Conservation (phyloP, 2,113 vertebrate genomes). For the Hoplias malabaricus region DNA sequence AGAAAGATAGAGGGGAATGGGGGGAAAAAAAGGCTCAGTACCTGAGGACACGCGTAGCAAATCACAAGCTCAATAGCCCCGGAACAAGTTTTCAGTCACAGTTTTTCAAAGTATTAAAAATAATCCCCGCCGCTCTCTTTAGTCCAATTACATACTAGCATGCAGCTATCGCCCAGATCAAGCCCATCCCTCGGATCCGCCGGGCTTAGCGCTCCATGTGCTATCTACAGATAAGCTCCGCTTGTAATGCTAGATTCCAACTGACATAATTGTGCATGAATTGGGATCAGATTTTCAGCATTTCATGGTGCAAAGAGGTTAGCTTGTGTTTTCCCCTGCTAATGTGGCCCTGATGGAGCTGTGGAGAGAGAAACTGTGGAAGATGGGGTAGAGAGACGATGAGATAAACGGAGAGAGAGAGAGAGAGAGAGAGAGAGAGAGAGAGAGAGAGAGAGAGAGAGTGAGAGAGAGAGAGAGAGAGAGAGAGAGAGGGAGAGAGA, state of each 20-base stretch:
- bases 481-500: conserved; percentile 54
- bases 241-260: conserved; percentile 75
- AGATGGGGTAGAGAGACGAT: conserved; percentile 56
- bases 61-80: conserved; percentile 72
- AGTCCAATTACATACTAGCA: conserved; percentile 82
- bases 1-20: conserved; percentile 15
- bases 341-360: conserved; percentile 67
- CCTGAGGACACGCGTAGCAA: conserved; percentile 68
- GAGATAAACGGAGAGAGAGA: conserved; percentile 46
- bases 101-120: conserved; percentile 70
- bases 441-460: conserved; percentile 49
- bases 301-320: conserved; percentile 75
- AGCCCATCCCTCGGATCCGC: conserved; percentile 66
- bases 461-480: conserved; percentile 46
- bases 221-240: conserved; percentile 79
- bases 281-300: conserved; percentile 78
- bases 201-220: conserved; percentile 77
- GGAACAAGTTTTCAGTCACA: conserved; percentile 69
- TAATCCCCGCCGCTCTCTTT: conserved; percentile 78
- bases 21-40: conserved; percentile 53
- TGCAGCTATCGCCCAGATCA: conserved; percentile 77
- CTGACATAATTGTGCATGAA: conserved; percentile 79
- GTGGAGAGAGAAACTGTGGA: conserved; percentile 16
- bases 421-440: conserved; percentile 59
- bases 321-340: conserved; percentile 68